Base-by-base conservation (phyloP, 2,888 invertebrate genomes). In the Rhagium mordax region DNA sequence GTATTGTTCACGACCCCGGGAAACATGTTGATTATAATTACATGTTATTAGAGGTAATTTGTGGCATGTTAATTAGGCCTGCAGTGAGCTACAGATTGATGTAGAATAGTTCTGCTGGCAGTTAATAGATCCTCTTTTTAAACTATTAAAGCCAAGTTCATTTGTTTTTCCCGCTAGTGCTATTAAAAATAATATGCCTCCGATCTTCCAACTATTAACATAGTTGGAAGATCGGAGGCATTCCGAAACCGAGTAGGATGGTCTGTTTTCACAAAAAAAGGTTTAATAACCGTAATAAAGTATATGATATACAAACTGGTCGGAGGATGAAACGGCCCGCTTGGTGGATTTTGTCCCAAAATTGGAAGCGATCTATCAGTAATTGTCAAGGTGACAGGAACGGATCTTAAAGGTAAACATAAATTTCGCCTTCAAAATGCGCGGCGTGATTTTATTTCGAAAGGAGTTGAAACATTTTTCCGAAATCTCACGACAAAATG, bases 21-120 rank as follows among this genome's bases (percentile, higher is more conserved):
- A 51, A 70, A 70, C 57, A 69, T 73, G 70, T 73, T 70, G 69
- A 74, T 74, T 73, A 71, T 76, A 80, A 76, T 77, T 74, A 74
- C 53, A 62, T 68, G 70, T 75, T 74, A 77, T 77, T 77, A 78
- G 53, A 53, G 41, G 68, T 71, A 78, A 78, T 77, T 78, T 72
- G 76, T 73, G 72, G 70, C 74, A 76, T 70, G 76, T 70, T 78
- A 78, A 79, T 79, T 79, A 77, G 70, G 69, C 29, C 6, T 65
- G 21, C 51, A 65, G 65, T 29, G 41, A 48, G 62, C 24, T 48
- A 20, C 48, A 24, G 62, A 62, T 65, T 41, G 51, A 20, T 65
- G 20, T 53, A n/a, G 53, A 53, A 29, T 53, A 15, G 53, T 65
- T 49, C 13, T 33, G 53, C 18, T 67, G 71, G 70, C 48, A 51